These are phyloP conservation scores for Leptinotarsa haldemani DNA, from an alignment of 2,888 invertebrate species.

Conservation along the genomic window DNA sequence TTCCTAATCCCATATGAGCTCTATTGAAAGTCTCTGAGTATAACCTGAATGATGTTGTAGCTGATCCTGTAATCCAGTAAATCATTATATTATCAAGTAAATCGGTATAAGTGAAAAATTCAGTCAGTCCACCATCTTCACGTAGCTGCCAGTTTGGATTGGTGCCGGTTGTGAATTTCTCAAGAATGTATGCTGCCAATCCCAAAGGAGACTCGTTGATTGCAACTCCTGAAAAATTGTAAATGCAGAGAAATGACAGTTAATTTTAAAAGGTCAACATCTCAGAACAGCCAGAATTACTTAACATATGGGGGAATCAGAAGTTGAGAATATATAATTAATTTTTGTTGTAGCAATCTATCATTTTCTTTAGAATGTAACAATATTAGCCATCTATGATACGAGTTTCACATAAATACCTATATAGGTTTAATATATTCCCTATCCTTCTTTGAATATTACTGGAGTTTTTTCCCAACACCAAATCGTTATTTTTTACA, in stretches of 20 bases:
- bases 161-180: slow-evolving; percentile 87
- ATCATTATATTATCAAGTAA: slow-evolving; percentile 83
- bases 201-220: slow-evolving; percentile 85
- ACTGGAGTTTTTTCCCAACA: too few relatives aligned
- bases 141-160: slow-evolving; percentile 66
- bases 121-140: slow-evolving; percentile 75
- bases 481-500: too few relatives aligned
- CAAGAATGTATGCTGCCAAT: slow-evolving; percentile 88
- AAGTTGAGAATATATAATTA: too few relatives aligned
- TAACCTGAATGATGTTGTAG: slow-evolving; percentile 80
- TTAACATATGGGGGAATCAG: too few relatives aligned
- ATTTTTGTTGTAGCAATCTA: too few relatives aligned
- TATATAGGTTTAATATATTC: too few relatives aligned
- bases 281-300: too few relatives aligned
- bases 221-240: slow-evolving; percentile 67
- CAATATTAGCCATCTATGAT: too few relatives aligned
- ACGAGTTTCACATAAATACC: too few relatives aligned
- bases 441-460: too few relatives aligned
- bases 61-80: slow-evolving; percentile 81
- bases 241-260: not conserved
- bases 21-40: slow-evolving; percentile 73
- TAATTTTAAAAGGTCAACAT: too few relatives aligned
- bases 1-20: slow-evolving; percentile 39
- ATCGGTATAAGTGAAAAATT: slow-evolving; percentile 77
- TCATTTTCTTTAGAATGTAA: too few relatives aligned